These are phyloP conservation scores for Chaunax sp. DNA, from an alignment of 2,797 vertebrate species.

Conservation along the genomic window DNA sequence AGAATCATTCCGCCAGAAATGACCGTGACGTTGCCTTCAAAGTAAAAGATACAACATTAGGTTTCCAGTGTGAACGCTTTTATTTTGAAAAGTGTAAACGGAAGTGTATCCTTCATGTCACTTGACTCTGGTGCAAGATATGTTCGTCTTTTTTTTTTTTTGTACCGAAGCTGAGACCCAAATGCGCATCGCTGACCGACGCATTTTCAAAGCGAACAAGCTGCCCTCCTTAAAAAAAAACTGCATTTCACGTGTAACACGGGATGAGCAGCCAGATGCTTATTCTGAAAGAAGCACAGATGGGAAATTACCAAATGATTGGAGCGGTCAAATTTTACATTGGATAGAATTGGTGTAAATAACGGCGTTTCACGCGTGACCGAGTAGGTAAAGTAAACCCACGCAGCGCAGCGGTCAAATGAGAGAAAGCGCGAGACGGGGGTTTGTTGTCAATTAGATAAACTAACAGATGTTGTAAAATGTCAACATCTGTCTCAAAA, in stretches of 20 bases:
- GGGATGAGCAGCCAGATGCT: slow-evolving; percentile 3
- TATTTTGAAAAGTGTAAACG: slow-evolving; percentile 51
- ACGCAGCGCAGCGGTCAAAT: slow-evolving; percentile 29
- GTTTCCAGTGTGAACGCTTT: rapidly evolving
- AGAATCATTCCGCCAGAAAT: slow-evolving; percentile 6
- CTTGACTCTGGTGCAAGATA: slow-evolving; percentile 62
- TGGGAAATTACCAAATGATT: slow-evolving; percentile 52
- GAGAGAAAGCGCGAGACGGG: slow-evolving; percentile 26
- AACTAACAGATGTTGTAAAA: slow-evolving; percentile 58
- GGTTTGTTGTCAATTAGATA: slow-evolving; percentile 33
- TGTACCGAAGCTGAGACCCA: slow-evolving; percentile 54
- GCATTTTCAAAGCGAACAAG: slow-evolving; percentile 26
- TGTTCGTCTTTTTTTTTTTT: slow-evolving; percentile 45
- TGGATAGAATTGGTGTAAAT: slow-evolving; percentile 42
- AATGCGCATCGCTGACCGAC: slow-evolving; percentile 60
- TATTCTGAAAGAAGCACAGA: slow-evolving; percentile 41
- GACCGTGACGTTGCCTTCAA: slow-evolving; percentile 1
- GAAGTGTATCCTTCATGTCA: neutral
- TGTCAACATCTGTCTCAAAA: slow-evolving; percentile 71
- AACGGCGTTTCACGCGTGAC: slow-evolving; percentile 44
- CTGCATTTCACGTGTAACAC: slow-evolving; percentile 17
- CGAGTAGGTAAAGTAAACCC: slow-evolving; percentile 27
- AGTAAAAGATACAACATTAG: slow-evolving; percentile 1
- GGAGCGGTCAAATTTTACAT: slow-evolving; percentile 49
- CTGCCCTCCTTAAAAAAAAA: neutral